Conservation (phyloP, 92 coral and sea anemone species). For the Metridium senile region DNA sequence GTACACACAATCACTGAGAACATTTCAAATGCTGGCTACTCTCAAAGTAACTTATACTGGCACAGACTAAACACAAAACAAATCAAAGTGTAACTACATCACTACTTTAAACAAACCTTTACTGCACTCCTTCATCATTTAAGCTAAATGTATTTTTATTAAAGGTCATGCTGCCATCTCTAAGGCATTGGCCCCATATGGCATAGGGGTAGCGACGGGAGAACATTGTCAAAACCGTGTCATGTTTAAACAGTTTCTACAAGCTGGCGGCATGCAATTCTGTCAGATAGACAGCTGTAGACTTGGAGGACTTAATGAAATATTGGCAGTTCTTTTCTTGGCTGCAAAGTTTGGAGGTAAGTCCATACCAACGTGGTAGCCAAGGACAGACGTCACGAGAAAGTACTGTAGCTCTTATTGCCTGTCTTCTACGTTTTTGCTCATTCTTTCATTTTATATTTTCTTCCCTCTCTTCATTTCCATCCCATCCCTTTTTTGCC, state of each 20-base stretch:
- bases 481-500: neutral
- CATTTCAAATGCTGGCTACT: too few relatives aligned
- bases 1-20: too few relatives aligned
- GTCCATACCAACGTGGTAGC: too few relatives aligned
- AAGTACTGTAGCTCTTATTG: too few relatives aligned
- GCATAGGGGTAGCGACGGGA: conserved; percentile 98
- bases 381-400: too few relatives aligned
- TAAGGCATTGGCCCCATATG: conserved; percentile 78
- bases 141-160: neutral
- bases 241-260: conserved; percentile 94
- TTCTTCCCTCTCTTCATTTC: too few relatives aligned
- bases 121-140: neutral
- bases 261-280: conserved; percentile 86
- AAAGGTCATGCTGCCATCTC: conserved; percentile 94
- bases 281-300: conserved; percentile 99
- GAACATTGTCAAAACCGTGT: conserved; percentile 97
- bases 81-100: neutral
- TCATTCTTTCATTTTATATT: too few relatives aligned
- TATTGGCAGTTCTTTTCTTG: conserved; percentile 78
- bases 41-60: too few relatives aligned
- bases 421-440: too few relatives aligned
- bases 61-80: too few relatives aligned
- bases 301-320: conserved; percentile 92
- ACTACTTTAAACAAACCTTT: too few relatives aligned
- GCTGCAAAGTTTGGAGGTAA: conserved; percentile 96